Evolutionary conservation across 2,797 vertebrate species (phyloP).

Genomic region (Iguana delicatissima): DNA sequence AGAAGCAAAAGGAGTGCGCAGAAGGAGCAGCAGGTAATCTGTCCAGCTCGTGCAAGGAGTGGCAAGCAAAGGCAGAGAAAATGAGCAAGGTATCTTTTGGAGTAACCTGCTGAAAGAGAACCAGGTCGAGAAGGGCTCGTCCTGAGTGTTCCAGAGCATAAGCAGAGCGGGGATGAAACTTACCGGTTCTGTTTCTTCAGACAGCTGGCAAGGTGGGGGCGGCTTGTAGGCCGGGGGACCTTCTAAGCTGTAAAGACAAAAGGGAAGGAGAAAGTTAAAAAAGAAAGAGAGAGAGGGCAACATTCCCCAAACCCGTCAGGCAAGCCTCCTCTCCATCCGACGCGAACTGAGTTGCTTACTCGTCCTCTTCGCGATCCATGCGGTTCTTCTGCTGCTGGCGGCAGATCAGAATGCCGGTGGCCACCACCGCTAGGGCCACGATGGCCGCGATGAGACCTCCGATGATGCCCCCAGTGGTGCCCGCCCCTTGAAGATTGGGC

Average conservation of each 20-base stretch:
- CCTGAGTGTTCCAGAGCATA: background rate
- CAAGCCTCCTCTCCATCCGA: background rate
- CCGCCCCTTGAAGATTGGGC: slow-evolving; percentile 67
- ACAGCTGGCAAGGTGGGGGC: slow-evolving; percentile 68
- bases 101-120: too few relatives aligned
- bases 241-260: slow-evolving; percentile 63
- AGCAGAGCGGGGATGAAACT: slow-evolving; percentile 11
- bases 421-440: slow-evolving; percentile 68
- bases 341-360: slow-evolving; percentile 56
- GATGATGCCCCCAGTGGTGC: slow-evolving; percentile 76
- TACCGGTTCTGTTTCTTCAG: slow-evolving; percentile 69
- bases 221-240: slow-evolving; percentile 77
- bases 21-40: too few relatives aligned
- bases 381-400: slow-evolving; percentile 75
- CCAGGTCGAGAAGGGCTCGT: background rate
- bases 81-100: too few relatives aligned
- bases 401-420: slow-evolving; percentile 73
- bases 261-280: background rate
- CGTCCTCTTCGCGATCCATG: slow-evolving; percentile 69
- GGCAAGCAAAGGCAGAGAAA: too few relatives aligned
- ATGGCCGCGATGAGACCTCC: slow-evolving; percentile 76
- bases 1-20: too few relatives aligned
- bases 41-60: too few relatives aligned
- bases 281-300: too few relatives aligned
- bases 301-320: too few relatives aligned